These are phyloP conservation scores for Syngnathus typhle DNA, from an alignment of 2,113 vertebrate genomes.

Conservation along the genomic window DNA sequence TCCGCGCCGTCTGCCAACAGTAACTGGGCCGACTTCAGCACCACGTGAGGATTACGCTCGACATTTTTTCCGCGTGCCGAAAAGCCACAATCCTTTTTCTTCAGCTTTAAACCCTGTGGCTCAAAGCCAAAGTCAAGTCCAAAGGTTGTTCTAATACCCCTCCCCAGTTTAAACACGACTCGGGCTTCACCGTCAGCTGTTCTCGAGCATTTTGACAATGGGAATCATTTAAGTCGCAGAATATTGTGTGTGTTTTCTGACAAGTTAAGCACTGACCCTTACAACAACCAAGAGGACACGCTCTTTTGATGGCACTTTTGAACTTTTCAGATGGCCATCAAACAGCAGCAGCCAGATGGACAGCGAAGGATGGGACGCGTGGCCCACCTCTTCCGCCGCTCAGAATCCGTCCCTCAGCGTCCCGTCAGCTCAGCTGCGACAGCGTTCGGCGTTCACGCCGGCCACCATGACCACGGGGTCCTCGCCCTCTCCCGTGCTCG, in stretches of 20 bases:
- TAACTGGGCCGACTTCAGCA: conserved; percentile 99
- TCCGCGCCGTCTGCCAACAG: conserved; percentile 73
- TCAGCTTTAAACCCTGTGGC: too few relatives aligned
- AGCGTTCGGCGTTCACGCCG: conserved; percentile 93
- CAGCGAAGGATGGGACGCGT: conserved; percentile 89
- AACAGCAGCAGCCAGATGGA: conserved; percentile 77
- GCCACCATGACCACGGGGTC: conserved; percentile 90
- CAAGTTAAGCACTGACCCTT: too few relatives aligned
- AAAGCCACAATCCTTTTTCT: too few relatives aligned
- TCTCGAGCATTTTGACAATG: too few relatives aligned
- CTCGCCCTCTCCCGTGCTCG: conserved; percentile 91
- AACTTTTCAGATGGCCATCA: conserved; percentile 82
- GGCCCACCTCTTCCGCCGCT: conserved; percentile 81
- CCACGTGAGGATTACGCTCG: conserved; percentile 75
- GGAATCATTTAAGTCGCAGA: too few relatives aligned
- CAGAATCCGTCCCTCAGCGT: conserved; percentile 87
- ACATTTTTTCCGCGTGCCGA: neutral
- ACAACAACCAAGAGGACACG: too few relatives aligned
- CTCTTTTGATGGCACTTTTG: neutral
- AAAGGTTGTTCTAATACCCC: too few relatives aligned
- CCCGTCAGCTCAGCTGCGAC: conserved; percentile 82
- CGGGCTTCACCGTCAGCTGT: too few relatives aligned
- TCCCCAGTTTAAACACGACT: too few relatives aligned
- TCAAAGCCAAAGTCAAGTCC: too few relatives aligned
- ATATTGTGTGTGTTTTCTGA: too few relatives aligned